A percentile compares a stretch with the other conserved stretches of the same genome.
Conservation (phyloP, 2,797 vertebrate species). For the Dendrocincla tyrannina region DNA sequence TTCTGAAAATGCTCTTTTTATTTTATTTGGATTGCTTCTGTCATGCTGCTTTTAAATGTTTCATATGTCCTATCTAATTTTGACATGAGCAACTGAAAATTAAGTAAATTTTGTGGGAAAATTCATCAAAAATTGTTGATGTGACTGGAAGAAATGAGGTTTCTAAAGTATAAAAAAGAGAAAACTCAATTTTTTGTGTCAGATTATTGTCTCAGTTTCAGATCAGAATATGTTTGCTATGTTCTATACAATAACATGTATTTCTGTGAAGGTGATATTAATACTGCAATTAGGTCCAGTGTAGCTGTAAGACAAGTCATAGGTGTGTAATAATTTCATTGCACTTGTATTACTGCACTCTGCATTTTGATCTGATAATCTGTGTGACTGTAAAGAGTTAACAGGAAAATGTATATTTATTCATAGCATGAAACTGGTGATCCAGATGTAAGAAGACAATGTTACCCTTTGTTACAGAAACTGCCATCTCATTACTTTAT, state of each 20-base stretch:
- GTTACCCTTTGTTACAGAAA: slow-evolving; percentile 63
- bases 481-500: slow-evolving; percentile 66
- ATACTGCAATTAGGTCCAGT: not conserved
- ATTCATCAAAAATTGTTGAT: not conserved
- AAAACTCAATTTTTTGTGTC: not conserved
- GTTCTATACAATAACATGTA: not conserved
- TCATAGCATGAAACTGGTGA: slow-evolving; percentile 15
- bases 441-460: slow-evolving; percentile 65
- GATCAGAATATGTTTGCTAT: not conserved
- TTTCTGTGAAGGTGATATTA: not conserved
- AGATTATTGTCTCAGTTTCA: not conserved
- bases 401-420: slow-evolving; percentile 17
- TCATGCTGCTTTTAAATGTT: not conserved
- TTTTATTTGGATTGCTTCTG: not conserved
- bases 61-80: not conserved
- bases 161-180: not conserved
- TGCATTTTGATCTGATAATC: not conserved
- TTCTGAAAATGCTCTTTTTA: not conserved
- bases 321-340: not conserved
- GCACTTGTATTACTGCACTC: not conserved
- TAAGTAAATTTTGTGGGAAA: not conserved
- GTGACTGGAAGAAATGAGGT: not conserved
- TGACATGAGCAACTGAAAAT: not conserved
- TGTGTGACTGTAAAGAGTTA: slow-evolving; percentile 37
- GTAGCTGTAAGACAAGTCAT: not conserved